phyloP scores from a whole-genome alignment of 1,140 invertebrate species.

The Orchestia grillus region DNA sequence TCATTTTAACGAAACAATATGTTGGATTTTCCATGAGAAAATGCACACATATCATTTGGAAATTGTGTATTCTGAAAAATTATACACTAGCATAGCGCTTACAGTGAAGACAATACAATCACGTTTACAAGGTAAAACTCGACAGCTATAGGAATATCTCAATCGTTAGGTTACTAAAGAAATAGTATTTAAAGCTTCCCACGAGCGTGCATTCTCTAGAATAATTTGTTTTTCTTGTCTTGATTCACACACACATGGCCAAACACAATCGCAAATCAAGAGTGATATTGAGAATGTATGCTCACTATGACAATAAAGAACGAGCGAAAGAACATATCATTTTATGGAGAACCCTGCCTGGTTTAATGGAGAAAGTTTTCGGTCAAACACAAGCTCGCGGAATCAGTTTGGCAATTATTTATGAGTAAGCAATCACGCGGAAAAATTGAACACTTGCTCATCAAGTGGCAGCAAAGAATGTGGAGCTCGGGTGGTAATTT shows the following conservation, averaged over 20 bases:
- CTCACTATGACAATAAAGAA: not conserved
- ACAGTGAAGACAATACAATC: too few relatives aligned
- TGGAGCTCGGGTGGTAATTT: not conserved
- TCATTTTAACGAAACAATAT: too few relatives aligned
- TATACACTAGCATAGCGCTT: too few relatives aligned
- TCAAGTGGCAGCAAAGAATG: constrained; percentile 44
- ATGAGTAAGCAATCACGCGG: constrained; percentile 38
- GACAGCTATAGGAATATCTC: too few relatives aligned
- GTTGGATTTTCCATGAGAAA: too few relatives aligned
- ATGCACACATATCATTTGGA: too few relatives aligned
- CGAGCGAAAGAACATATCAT: not conserved
- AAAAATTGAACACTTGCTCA: constrained; percentile 53
- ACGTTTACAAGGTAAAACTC: too few relatives aligned
- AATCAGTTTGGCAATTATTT: constrained; percentile 32
- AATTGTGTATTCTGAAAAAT: too few relatives aligned
- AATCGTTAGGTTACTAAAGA: too few relatives aligned
- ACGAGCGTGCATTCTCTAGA: not conserved
- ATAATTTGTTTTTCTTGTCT: not conserved
- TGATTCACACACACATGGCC: not conserved
- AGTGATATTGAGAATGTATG: not conserved
- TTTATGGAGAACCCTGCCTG: not conserved
- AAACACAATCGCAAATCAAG: not conserved
- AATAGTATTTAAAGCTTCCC: too few relatives aligned
- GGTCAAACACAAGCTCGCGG: not conserved
- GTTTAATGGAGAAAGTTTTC: constrained; percentile 19